A percentile compares a stretch with the other conserved stretches of the same genome.
Evolutionary conservation across 2,888 invertebrate genomes (phyloP).

Genomic region (Cryptocephalus moraei): DNA sequence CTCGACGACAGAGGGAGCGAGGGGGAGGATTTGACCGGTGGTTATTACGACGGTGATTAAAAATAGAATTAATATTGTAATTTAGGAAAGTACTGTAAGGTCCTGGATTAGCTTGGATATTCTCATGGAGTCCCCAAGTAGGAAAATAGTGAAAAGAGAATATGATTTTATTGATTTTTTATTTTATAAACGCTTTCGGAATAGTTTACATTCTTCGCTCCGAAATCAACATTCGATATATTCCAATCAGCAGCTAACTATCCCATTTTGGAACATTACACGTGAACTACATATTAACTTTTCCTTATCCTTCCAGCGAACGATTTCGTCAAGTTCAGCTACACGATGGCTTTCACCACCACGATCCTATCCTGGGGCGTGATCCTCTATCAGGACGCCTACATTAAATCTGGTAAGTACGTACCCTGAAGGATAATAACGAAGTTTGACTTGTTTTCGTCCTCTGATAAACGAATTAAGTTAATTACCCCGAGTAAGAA

Average conservation of each 20-base stretch:
- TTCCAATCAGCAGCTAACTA: too few relatives aligned
- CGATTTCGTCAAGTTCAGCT: constrained; percentile 48
- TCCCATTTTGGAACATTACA: too few relatives aligned
- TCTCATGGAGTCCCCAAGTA: too few relatives aligned
- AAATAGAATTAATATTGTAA: neutral
- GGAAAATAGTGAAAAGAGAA: too few relatives aligned
- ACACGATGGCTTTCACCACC: constrained; percentile 45
- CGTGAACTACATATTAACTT: too few relatives aligned
- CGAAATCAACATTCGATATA: too few relatives aligned
- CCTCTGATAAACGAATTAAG: neutral
- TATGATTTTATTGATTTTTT: too few relatives aligned
- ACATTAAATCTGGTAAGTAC: constrained; percentile 34
- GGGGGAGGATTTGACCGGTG: constrained; percentile 46
- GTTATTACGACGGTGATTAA: constrained; percentile 45
- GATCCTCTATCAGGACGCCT: constrained; percentile 41
- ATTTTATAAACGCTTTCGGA: too few relatives aligned
- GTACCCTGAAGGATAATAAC: neutral
- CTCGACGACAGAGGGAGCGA: constrained; percentile 39
- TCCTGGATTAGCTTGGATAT: too few relatives aligned
- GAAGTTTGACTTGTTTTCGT: neutral
- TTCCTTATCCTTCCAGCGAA: constrained; percentile 35
- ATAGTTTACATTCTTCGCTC: too few relatives aligned
- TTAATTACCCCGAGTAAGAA: too few relatives aligned
- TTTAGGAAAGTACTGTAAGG: too few relatives aligned
- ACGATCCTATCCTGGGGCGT: constrained; percentile 46